Percentiles rank a stretch among this genome's conserved stretches.
These are phyloP conservation scores for Tetrao urogallus DNA, from an alignment of 2,113 vertebrate species.

Conservation along the genomic window DNA sequence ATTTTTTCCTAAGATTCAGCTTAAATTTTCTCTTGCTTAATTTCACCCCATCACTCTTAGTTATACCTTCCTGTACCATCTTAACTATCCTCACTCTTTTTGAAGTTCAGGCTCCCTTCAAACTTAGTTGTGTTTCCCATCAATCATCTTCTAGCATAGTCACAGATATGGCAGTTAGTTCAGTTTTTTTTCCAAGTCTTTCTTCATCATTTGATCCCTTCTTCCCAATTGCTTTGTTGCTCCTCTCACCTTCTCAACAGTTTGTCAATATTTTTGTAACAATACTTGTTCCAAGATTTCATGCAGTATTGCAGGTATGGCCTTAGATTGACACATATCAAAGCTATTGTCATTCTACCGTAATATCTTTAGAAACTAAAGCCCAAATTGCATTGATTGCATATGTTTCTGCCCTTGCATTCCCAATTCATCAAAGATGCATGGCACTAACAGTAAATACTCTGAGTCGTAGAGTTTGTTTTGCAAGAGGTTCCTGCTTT, in stretches of 20 bases:
- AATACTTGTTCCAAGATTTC: not conserved
- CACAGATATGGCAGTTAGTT: conserved; percentile 34
- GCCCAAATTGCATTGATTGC: not conserved
- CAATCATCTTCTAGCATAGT: conserved; percentile 51
- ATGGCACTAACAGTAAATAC: not conserved
- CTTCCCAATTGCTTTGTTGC: conserved; percentile 44
- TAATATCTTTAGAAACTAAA: not conserved
- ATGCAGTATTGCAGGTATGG: not conserved
- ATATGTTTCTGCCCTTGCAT: not conserved
- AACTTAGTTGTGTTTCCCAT: conserved; percentile 40
- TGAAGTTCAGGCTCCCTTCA: conserved; percentile 39
- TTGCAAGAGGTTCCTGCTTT: not conserved
- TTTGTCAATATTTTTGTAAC: conserved; percentile 28
- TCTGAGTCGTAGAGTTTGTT: not conserved
- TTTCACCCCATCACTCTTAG: conserved; percentile 68
- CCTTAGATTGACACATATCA: not conserved
- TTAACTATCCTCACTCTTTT: conserved; percentile 2
- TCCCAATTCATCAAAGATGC: not conserved
- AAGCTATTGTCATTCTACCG: not conserved
- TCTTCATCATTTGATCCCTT: conserved; percentile 56
- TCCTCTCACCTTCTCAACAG: conserved; percentile 34
- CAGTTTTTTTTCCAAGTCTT: conserved; percentile 22
- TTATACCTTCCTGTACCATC: conserved; percentile 35
- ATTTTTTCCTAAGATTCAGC: conserved; percentile 70
- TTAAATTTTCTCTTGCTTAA: conserved; percentile 71